Base-by-base conservation (phyloP, 2,888 invertebrate genomes). In the Troides aeacus region DNA sequence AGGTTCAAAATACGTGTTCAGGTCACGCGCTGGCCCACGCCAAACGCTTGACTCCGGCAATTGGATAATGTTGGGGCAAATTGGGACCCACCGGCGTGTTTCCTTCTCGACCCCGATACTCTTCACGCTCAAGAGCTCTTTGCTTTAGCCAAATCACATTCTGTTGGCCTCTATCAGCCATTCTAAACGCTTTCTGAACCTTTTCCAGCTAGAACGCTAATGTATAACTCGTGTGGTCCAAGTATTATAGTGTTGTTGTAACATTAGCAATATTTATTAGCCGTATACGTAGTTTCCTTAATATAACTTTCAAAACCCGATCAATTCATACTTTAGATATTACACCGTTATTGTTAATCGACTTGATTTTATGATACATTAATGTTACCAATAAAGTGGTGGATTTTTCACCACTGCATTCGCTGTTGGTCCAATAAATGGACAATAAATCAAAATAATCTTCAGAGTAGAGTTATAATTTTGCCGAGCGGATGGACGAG, bases 1-100 rank as follows among this genome's bases (percentile, higher is more conserved):
- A 74, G 74, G 72, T 74, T 78, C 75, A 79, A 84, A 86, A 87
- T 82, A 82, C 77, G 80, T 78, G 84, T 81, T 77, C 85, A 84
- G 86, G 88, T 89, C 90, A 88, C 89, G 90, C 85, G 88, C 82
- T 84, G 81, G 92, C 92, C 92, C 90, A 92, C 92, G 92, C 92
- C 84, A 90, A 92, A 86, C 89, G 88, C 84, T 92, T 91, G 86
- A 83, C 84, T 85, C 82, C 79, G 79, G 77, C 86, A 89, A 89
- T 89, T 89, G 89, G 85, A 88, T 89, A 89, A 89, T 89, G 81
- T 75, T 64, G 66, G 56, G 63, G 50, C 70, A 70, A 70, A 90
- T 91, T 91, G 90, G 86, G 89, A 86, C 86, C 90, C 88, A 88
- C 89, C 88, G 83, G 85, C 81, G 83, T 80, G 84, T 81, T 86